phyloP scores from a whole-genome alignment of 2,888 invertebrate species.

The Aphidoletes aphidimyza region DNA sequence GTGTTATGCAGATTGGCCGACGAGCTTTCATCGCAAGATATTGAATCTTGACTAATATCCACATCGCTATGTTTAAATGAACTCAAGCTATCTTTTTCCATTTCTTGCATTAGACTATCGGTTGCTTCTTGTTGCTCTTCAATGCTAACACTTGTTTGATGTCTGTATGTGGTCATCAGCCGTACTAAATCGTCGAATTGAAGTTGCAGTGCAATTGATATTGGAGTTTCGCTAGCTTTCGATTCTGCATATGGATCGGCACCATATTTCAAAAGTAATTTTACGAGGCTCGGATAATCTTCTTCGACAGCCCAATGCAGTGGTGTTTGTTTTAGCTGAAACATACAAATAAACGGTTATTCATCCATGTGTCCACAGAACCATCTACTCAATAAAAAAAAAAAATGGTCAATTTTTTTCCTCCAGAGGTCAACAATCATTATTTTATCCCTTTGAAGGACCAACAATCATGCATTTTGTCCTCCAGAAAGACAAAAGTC shows the following conservation, averaged over 20 bases:
- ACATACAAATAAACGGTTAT: conserved; percentile 40
- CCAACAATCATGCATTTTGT: neutral
- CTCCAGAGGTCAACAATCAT: neutral
- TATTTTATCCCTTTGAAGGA: neutral
- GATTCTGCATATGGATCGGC: conserved; percentile 76
- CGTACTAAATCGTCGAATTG: conserved; percentile 72
- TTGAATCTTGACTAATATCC: neutral
- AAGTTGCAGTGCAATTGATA: conserved; percentile 75
- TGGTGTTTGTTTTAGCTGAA: conserved; percentile 87
- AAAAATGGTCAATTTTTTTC: neutral
- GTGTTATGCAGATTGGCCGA: neutral
- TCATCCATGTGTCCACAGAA: conserved; percentile 52
- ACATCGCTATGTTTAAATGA: conserved; percentile 35
- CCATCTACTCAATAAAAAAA: neutral
- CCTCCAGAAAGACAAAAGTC: neutral
- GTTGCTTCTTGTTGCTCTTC: conserved; percentile 55
- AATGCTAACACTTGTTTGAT: neutral
- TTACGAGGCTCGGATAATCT: conserved; percentile 76
- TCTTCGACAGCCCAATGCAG: conserved; percentile 94
- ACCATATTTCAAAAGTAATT: conserved; percentile 76
- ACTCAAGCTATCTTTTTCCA: neutral
- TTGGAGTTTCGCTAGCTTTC: conserved; percentile 79
- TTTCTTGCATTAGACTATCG: conserved; percentile 52
- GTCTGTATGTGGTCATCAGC: conserved; percentile 68
- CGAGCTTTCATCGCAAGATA: conserved; percentile 9